Percentiles rank a stretch among this genome's conserved stretches.
Conservation (phyloP, 2,888 invertebrate species). For the Aethes cnicana region DNA sequence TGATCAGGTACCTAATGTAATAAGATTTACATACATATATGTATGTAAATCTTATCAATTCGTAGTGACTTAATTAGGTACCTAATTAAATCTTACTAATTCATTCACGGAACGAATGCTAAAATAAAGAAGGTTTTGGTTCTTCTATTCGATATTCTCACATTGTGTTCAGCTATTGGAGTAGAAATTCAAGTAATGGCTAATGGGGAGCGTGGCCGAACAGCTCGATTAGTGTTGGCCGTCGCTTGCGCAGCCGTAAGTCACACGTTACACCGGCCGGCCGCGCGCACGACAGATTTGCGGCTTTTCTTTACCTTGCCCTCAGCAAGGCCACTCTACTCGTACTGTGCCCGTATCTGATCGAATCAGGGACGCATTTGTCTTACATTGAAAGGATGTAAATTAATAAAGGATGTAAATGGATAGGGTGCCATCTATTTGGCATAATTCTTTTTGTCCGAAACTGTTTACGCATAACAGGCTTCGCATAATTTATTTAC, state of each 20-base stretch:
- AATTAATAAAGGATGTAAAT: slow-evolving; percentile 17
- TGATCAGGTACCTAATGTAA: no score
- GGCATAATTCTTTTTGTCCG: no score
- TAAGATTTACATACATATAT: no score
- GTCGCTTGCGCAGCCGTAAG: slow-evolving; percentile 36
- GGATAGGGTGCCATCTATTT: neutral
- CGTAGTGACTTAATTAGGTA: no score
- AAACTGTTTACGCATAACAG: no score
- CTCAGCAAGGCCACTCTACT: slow-evolving; percentile 44
- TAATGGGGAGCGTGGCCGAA: slow-evolving; percentile 27
- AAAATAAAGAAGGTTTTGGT: neutral
- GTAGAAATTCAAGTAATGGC: slow-evolving; percentile 29
- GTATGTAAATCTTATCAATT: no score
- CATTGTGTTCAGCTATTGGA: slow-evolving; percentile 15
- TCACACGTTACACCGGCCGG: slow-evolving; percentile 35
- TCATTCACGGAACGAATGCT: no score
- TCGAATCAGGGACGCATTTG: slow-evolving; percentile 18
- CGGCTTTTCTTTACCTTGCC: slow-evolving; percentile 42
- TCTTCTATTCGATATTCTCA: slow-evolving; percentile 15
- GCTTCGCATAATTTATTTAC: no score
- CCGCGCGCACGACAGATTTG: slow-evolving; percentile 46
- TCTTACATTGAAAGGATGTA: slow-evolving; percentile 22
- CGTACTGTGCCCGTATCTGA: slow-evolving; percentile 33
- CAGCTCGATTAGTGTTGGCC: slow-evolving; percentile 38
- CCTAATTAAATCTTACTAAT: no score